Conservation (phyloP, 2,797 vertebrate genomes). For the Bovichtus variegatus region DNA sequence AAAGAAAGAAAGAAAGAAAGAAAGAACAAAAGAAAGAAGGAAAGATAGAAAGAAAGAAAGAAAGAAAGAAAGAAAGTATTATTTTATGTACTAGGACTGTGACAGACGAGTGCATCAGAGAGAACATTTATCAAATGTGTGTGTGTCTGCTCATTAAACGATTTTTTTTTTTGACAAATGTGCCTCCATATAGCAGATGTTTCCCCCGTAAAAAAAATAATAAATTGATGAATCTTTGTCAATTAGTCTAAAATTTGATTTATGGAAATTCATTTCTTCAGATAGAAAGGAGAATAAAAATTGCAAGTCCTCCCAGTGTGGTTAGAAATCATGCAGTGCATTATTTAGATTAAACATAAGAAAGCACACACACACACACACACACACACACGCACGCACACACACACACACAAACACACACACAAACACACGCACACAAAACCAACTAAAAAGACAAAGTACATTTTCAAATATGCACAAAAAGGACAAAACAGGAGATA, state of each 20-base stretch:
- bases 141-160: neutral
- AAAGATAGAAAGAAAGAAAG: neutral
- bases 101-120: neutral
- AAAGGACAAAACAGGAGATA: conserved; percentile 39
- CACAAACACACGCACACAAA: too few relatives aligned
- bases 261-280: neutral
- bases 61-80: neutral
- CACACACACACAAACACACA: neutral
- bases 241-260: conserved; percentile 1
- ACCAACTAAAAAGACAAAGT: neutral
- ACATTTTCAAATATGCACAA: conserved; percentile 40
- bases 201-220: neutral
- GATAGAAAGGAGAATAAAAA: conserved; percentile 12
- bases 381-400: too few relatives aligned
- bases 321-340: conserved; percentile 29
- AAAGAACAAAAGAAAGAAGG: conserved; percentile 14
- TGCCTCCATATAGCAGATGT: conserved; percentile 10
- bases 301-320: conserved; percentile 19
- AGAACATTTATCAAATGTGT: neutral
- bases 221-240: conserved; percentile 13
- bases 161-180: conserved; percentile 10
- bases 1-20: neutral
- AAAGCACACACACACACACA: neutral
- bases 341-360: conserved; percentile 19
- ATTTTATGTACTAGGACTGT: neutral